Percentiles rank a stretch among this genome's conserved stretches.
Evolutionary conservation across 2,888 invertebrate genomes (phyloP).

Genomic region (Scrobipalpa atriplicella): DNA sequence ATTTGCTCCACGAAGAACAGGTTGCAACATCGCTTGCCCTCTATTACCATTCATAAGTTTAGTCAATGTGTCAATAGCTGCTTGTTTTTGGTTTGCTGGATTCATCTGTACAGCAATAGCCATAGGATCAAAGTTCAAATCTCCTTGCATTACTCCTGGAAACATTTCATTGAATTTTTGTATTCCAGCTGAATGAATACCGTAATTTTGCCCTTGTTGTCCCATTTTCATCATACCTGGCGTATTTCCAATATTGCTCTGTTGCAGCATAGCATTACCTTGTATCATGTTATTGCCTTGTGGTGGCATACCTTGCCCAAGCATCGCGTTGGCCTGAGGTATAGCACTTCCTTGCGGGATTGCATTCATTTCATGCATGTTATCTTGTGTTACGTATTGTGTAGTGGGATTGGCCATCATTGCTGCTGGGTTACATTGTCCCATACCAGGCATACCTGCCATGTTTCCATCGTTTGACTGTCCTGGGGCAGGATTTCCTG

Average conservation of each 20-base stretch:
- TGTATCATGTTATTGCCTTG: neutral
- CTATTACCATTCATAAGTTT: constrained; percentile 56
- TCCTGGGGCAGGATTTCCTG: constrained; percentile 21
- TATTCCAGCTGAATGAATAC: constrained; percentile 60
- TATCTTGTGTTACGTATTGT: constrained; percentile 45
- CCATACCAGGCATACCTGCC: constrained; percentile 25
- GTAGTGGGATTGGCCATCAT: constrained; percentile 39
- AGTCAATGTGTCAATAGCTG: constrained; percentile 60
- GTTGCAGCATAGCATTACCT: constrained; percentile 1
- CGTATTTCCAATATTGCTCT: constrained; percentile 14
- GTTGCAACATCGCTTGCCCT: constrained; percentile 38
- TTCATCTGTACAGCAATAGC: constrained; percentile 76
- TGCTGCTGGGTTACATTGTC: constrained; percentile 7
- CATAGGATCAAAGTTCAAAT: constrained; percentile 75
- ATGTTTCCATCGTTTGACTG: constrained; percentile 35
- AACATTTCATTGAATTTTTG: constrained; percentile 73
- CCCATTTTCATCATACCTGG: constrained; percentile 4
- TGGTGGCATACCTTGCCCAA: neutral
- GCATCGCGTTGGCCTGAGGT: constrained; percentile 10
- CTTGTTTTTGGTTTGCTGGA: constrained; percentile 66
- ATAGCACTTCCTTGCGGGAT: constrained; percentile 17
- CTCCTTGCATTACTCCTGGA: constrained; percentile 65
- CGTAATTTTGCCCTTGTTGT: constrained; percentile 38
- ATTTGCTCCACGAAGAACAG: constrained; percentile 42
- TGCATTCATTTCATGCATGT: constrained; percentile 32